phyloP scores from a whole-genome alignment of 1,140 invertebrate species.

The Orius laevigatus region DNA sequence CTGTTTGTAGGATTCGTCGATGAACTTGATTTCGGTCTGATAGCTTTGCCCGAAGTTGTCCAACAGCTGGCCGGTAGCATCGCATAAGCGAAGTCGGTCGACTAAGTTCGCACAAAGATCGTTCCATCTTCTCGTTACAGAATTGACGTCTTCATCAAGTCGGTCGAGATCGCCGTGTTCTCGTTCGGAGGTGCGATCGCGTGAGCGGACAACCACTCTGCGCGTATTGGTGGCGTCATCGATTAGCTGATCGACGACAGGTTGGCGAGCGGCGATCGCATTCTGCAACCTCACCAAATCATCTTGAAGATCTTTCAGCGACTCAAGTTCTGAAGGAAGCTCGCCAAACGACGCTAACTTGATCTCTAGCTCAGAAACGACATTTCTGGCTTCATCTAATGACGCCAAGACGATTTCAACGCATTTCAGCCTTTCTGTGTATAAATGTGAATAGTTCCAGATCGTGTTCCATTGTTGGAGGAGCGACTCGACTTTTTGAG shows the following conservation, averaged over 20 bases:
- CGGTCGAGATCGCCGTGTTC: slow-evolving; percentile 72
- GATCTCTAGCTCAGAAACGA: slow-evolving; percentile 81
- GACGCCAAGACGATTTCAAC: slow-evolving; percentile 77
- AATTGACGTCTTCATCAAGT: slow-evolving; percentile 82
- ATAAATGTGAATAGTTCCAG: slow-evolving; percentile 69
- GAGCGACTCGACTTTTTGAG: slow-evolving; percentile 73
- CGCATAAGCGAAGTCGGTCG: slow-evolving; percentile 73
- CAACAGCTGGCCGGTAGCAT: slow-evolving; percentile 68
- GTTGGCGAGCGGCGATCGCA: slow-evolving; percentile 65
- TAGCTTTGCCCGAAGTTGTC: slow-evolving; percentile 74
- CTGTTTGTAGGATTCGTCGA: slow-evolving; percentile 61
- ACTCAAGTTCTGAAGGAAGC: slow-evolving; percentile 64
- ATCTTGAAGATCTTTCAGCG: slow-evolving; percentile 49
- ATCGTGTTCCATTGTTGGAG: slow-evolving; percentile 83
- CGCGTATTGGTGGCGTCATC: slow-evolving; percentile 76
- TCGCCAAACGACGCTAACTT: slow-evolving; percentile 72
- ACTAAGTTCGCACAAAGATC: slow-evolving; percentile 78
- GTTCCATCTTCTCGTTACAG: slow-evolving; percentile 76
- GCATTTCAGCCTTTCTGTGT: slow-evolving; percentile 79
- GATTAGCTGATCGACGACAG: slow-evolving; percentile 74
- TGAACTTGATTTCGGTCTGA: slow-evolving; percentile 71
- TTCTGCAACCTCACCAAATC: slow-evolving; percentile 64
- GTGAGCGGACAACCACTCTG: slow-evolving; percentile 67
- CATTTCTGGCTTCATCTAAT: slow-evolving; percentile 73
- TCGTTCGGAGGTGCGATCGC: slow-evolving; percentile 43